These are phyloP conservation scores for Ochotona princeps DNA, from an alignment of 2,113 vertebrate species.

Conservation along the genomic window DNA sequence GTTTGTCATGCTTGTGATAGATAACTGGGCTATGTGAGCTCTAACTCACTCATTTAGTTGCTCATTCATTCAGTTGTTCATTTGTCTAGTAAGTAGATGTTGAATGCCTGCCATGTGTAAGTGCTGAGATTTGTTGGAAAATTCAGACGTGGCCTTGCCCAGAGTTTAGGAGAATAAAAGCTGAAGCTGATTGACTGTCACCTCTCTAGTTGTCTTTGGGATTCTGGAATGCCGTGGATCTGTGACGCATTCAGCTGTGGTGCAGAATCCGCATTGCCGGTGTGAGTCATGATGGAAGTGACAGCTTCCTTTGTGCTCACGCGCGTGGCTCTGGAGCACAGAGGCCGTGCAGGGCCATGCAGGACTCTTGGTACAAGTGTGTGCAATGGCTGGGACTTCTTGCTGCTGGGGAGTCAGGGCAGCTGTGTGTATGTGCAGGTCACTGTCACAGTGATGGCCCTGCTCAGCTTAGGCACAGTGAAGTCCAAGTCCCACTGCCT, in stretches of 20 bases:
- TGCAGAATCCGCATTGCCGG: neutral
- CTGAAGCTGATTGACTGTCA: neutral
- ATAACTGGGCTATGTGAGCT: neutral
- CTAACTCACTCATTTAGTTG: neutral
- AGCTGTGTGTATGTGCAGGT: neutral
- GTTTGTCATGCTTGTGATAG: conserved; percentile 10
- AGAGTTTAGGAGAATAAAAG: neutral
- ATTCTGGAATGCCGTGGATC: neutral
- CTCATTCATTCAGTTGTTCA: conserved; percentile 15
- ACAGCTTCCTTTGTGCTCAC: neutral
- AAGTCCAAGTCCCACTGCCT: neutral
- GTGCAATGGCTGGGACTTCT: no score
- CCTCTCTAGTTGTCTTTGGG: neutral
- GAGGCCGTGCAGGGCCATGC: neutral
- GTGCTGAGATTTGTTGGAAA: neutral
- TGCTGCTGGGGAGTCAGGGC: neutral
- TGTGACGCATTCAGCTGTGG: neutral
- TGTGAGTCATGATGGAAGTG: neutral
- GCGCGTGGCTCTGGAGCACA: neutral
- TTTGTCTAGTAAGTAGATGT: conserved; percentile 12
- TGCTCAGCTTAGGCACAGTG: neutral
- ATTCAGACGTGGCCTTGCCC: neutral
- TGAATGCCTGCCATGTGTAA: neutral
- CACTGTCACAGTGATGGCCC: neutral
- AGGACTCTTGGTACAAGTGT: no score